These are phyloP conservation scores for Burhinus bistriatus DNA, from an alignment of 2,113 vertebrate species.

Conservation along the genomic window DNA sequence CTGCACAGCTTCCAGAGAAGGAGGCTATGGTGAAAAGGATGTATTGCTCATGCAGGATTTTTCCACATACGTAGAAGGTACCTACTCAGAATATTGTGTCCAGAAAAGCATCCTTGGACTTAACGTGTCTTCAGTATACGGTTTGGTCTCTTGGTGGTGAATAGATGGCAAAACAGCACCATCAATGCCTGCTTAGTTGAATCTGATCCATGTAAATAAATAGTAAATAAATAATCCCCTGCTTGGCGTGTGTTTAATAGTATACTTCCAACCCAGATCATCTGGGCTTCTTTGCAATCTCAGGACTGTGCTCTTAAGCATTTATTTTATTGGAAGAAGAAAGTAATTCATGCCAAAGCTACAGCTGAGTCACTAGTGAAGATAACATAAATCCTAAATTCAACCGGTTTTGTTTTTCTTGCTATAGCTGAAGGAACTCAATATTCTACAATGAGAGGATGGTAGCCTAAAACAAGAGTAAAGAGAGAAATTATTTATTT, in stretches of 20 bases:
- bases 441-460: not conserved
- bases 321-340: not conserved
- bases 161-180: not conserved
- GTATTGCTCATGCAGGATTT: not conserved
- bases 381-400: not conserved
- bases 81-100: not conserved
- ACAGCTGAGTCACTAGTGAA: not conserved
- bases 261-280: not conserved
- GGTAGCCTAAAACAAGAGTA: not conserved
- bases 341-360: not conserved
- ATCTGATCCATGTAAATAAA: not conserved
- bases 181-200: not conserved
- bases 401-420: not conserved
- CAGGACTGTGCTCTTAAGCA: not conserved
- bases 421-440: not conserved
- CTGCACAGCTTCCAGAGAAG: not conserved
- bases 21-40: not conserved
- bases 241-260: not conserved
- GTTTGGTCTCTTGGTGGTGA: not conserved
- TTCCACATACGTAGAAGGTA: not conserved
- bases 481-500: slow-evolving; percentile 60
- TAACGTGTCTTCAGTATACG: not conserved
- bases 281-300: not conserved
- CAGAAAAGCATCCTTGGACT: not conserved
- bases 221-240: not conserved